phyloP scores from a whole-genome alignment of 1,140 invertebrate genomes.

The Nylanderia fulva region DNA sequence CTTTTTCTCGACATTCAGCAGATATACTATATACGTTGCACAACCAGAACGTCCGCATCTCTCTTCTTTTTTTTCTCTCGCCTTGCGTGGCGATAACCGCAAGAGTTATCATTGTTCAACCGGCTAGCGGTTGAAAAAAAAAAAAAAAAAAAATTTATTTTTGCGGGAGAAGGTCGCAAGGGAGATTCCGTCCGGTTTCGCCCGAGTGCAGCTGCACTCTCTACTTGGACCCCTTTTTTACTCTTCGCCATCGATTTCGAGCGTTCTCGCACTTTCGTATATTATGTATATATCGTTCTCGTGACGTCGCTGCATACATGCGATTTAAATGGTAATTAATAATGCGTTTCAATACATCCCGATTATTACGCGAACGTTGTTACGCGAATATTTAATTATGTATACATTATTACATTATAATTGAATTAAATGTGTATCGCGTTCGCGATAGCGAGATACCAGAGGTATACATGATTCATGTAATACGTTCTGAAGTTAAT shows the following conservation, averaged over 20 bases:
- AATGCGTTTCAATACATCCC: conserved; percentile 38
- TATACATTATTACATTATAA: conserved; percentile 49
- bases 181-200: conserved; percentile 50
- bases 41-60: conserved; percentile 39
- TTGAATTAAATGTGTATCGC: conserved; percentile 56
- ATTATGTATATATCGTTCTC: background rate
- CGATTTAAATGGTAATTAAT: conserved; percentile 53
- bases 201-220: conserved; percentile 13
- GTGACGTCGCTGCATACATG: conserved; percentile 2
- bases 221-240: conserved; percentile 14
- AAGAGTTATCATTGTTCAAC: conserved; percentile 51
- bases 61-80: background rate
- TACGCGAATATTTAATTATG: conserved; percentile 45
- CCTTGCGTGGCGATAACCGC: conserved; percentile 8
- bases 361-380: conserved; percentile 44
- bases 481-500: conserved; percentile 54
- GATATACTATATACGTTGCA: conserved; percentile 19
- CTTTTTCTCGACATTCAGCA: conserved; percentile 6
- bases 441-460: conserved; percentile 29
- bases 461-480: conserved; percentile 44
- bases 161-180: conserved; percentile 14
- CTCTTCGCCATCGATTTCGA: background rate
- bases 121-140: background rate
- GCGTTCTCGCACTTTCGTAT: background rate
- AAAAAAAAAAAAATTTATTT: conserved; percentile 32